Evolutionary conservation across 2,113 vertebrate species (phyloP).

Genomic region (Sterrhoptilus dennistouni): DNA sequence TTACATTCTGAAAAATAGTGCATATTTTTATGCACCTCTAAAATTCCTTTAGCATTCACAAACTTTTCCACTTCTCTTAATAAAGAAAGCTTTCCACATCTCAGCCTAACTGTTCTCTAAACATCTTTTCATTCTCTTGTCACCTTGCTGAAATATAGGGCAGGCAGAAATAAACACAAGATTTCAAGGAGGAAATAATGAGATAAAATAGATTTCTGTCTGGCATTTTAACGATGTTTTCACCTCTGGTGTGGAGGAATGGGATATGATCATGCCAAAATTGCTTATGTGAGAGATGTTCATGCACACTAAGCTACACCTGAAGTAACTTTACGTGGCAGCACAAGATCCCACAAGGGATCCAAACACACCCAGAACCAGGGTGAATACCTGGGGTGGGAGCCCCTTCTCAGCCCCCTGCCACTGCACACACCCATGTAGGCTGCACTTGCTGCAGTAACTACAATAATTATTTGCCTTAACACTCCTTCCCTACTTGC

Average conservation of each 20-base stretch:
- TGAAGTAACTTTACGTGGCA: neutral
- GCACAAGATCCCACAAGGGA: neutral
- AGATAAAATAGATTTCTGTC: neutral
- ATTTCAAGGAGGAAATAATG: neutral
- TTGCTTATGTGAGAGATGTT: neutral
- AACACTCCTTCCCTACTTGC: neutral
- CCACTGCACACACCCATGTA: fast-evolving
- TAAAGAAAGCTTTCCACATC: neutral
- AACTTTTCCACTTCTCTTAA: neutral
- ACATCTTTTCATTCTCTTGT: neutral
- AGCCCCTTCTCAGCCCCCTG: neutral
- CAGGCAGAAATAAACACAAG: neutral
- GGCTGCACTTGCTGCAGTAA: neutral
- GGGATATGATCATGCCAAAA: neutral
- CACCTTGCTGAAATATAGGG: neutral
- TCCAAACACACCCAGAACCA: neutral
- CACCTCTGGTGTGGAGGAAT: neutral
- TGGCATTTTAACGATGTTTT: neutral
- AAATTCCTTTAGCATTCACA: neutral
- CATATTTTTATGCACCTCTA: neutral
- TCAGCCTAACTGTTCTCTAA: conserved; percentile 2
- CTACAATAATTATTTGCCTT: neutral
- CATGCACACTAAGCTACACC: neutral
- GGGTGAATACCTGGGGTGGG: neutral
- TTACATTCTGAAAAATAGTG: neutral